Evolutionary conservation across 2,797 vertebrate genomes (phyloP), one percentile per base, ranked within the genome.

Genomic region (Siniperca obscura): DNA sequence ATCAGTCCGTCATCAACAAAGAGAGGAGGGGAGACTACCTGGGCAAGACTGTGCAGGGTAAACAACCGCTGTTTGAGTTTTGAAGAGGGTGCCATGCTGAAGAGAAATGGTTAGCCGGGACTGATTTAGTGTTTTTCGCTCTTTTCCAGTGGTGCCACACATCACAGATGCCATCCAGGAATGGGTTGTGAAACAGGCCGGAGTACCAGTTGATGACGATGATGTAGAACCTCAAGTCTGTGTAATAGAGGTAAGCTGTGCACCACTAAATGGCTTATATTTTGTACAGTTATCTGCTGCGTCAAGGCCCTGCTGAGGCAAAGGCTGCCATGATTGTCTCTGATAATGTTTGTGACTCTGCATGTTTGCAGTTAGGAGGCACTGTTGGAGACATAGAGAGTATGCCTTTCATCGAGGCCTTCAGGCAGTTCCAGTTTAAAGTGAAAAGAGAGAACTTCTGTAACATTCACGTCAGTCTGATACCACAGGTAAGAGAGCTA

Each of bases 121-220:
- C 19, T 46, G 2, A 36, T 36, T 44, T 52, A 34, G 13, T 7
- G 1, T 34, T 11, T 81, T 13, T 25, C 1, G 60, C 0, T 68
- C 5, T 73, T 30, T 55, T 71, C 0, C 86, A 99, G 98, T 99
- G 85, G 98, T 99, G 42, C 98, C 98, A 65, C 98, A 99, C 87
- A 99, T 99, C 94, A 99, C 98, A n/a, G 98, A 99, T 87, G 97
- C 98, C 3, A 98, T 99, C 86, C 98, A 99, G 90, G 98, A 99
- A 62, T 99, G 98, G 98, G 97, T 99, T 0, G 96, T 98, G 96
- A 97, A 96, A 66, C 98, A 99, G 89, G 97, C 98, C 1, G 93
- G 67, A 70, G 96, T 99, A 52, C 96, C 98, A 4, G 98, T 99
- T 0, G 98, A 99, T n/a, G 97, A 96, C 22, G 98, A 98, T 12